Percentiles rank a stretch among this genome's conserved stretches.
phyloP scores from a whole-genome alignment of 2,797 vertebrate genomes.

The Paguma larvata region DNA sequence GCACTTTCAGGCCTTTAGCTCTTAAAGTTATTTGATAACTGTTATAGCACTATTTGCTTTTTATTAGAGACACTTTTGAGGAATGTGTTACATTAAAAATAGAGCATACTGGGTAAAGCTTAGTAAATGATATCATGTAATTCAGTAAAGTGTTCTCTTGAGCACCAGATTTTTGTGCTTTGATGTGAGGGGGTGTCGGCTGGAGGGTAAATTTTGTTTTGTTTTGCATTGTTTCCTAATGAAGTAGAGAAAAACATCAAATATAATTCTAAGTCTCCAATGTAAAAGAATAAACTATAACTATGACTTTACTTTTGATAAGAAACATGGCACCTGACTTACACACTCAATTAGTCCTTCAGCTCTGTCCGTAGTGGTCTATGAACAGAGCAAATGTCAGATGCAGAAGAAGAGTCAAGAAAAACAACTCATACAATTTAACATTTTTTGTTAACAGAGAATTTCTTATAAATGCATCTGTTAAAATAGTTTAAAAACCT shows the following conservation, averaged over 20 bases:
- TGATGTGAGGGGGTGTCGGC: accelerated
- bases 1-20: constrained; percentile 41
- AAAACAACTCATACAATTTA: constrained; percentile 53
- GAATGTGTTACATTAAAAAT: not conserved
- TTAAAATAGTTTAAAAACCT: constrained; percentile 50
- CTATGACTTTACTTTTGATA: constrained; percentile 11
- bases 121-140: not conserved
- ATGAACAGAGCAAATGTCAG: constrained; percentile 52
- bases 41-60: constrained; percentile 1
- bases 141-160: not conserved
- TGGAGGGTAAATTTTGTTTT: not conserved
- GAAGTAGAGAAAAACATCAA: not conserved
- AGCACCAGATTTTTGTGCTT: not conserved
- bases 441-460: not conserved
- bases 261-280: constrained; percentile 16
- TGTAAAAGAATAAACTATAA: constrained; percentile 59
- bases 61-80: constrained; percentile 50
- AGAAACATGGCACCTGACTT: constrained; percentile 80
- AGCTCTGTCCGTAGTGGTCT: not conserved
- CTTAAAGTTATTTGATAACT: not conserved
- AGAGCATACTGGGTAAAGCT: not conserved
- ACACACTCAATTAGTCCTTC: constrained; percentile 74
- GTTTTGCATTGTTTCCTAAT: constrained; percentile 35
- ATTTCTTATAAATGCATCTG: constrained; percentile 24
- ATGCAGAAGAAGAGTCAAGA: constrained; percentile 72